These are phyloP conservation scores for Drosophila helvetica DNA, from an alignment of 2,888 invertebrate genomes.

Conservation along the genomic window DNA sequence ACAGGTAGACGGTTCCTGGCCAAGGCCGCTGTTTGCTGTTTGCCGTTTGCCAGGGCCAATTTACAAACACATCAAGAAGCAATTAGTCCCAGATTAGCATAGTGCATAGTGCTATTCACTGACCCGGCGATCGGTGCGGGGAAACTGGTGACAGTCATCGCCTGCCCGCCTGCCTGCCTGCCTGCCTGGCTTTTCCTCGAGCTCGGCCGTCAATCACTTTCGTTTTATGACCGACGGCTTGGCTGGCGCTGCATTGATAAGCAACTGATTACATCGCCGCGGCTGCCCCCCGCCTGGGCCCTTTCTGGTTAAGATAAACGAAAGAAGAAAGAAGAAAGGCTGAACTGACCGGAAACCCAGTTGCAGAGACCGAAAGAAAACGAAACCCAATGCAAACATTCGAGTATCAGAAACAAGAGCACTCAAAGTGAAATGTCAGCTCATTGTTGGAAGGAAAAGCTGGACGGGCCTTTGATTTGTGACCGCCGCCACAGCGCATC, in stretches of 20 bases:
- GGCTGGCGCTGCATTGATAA: slow-evolving; percentile 24
- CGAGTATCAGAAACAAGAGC: slow-evolving; percentile 66
- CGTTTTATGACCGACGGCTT: slow-evolving; percentile 59
- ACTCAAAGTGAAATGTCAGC: slow-evolving; percentile 75
- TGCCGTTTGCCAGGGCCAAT: slow-evolving; percentile 35
- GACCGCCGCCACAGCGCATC: slow-evolving; percentile 44
- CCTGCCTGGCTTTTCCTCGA: slow-evolving; percentile 20
- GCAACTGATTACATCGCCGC: slow-evolving; percentile 33
- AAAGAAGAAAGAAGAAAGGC: slow-evolving; percentile 2
- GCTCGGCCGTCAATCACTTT: slow-evolving; percentile 58
- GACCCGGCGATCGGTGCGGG: slow-evolving; percentile 12
- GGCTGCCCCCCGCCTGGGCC: slow-evolving; percentile 16
- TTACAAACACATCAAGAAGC: slow-evolving; percentile 72
- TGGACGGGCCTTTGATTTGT: slow-evolving; percentile 68
- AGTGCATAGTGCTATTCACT: slow-evolving; percentile 24
- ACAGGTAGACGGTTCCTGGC: slow-evolving; percentile 46
- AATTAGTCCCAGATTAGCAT: slow-evolving; percentile 73
- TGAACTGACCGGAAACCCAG: slow-evolving; percentile 2
- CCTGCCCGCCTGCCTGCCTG: background rate
- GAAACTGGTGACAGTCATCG: slow-evolving; percentile 24
- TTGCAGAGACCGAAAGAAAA: slow-evolving; percentile 25
- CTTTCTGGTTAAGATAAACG: slow-evolving; percentile 36
- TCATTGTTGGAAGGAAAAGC: slow-evolving; percentile 61
- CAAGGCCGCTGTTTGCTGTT: slow-evolving; percentile 22
- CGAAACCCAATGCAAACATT: slow-evolving; percentile 41